Evolutionary conservation across 2,113 vertebrate genomes (phyloP).

Genomic region (Oncorhynchus tshawytscha): DNA sequence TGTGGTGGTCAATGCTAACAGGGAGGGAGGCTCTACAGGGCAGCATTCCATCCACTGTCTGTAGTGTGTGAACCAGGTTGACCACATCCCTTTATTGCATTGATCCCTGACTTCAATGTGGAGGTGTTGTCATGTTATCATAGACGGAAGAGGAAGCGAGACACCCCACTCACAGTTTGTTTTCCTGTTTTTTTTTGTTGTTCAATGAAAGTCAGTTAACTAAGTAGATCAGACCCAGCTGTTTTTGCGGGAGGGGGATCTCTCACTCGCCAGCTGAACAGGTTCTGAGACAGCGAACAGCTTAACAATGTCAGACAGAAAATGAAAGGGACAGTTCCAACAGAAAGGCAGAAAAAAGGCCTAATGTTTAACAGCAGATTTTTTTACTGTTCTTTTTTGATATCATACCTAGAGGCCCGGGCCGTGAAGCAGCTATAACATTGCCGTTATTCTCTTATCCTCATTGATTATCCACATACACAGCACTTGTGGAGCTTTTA

Average conservation of each 20-base stretch:
- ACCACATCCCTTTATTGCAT: conserved; percentile 31
- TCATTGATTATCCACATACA: conserved; percentile 12
- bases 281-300: neutral
- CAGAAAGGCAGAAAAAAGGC: neutral
- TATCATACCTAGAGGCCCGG: no score
- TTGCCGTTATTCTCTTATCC: no score
- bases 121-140: neutral
- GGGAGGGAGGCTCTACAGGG: neutral
- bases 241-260: neutral
- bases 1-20: neutral
- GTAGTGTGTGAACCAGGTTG: conserved; percentile 18
- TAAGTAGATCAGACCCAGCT: no score
- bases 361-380: no score
- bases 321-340: no score
- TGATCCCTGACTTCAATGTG: conserved; percentile 21
- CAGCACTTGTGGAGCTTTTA: conserved; percentile 49
- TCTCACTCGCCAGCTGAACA: neutral
- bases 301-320: no score
- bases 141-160: neutral
- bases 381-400: no score
- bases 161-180: no score
- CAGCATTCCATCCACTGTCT: conserved; percentile 14
- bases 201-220: no score
- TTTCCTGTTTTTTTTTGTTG: no score
- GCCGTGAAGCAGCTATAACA: no score